Conservation (phyloP, 2,888 invertebrate species). For the Cataglyphis livida region DNA sequence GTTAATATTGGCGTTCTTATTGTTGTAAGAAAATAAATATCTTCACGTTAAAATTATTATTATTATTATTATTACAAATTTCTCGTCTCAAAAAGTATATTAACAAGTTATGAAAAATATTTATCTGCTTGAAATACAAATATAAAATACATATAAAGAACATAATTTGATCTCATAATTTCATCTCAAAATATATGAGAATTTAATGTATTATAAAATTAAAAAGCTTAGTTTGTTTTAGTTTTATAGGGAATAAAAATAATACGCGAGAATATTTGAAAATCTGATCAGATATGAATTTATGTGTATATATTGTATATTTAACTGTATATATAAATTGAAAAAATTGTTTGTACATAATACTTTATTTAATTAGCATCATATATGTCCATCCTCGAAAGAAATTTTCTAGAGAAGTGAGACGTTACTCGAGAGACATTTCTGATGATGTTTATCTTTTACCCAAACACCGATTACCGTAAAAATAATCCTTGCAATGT, state of each 20-base stretch:
- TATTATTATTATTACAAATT: not conserved
- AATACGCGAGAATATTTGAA: not conserved
- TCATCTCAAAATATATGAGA: not conserved
- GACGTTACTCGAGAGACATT: not conserved
- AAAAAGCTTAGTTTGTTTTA: not conserved
- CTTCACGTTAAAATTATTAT: not conserved
- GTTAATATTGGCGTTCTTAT: constrained; percentile 22
- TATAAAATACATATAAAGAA: not conserved
- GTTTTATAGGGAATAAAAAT: not conserved
- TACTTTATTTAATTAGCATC: constrained; percentile 2
- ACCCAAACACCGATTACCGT: not conserved
- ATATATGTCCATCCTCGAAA: constrained; percentile 16
- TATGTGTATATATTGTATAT: not conserved
- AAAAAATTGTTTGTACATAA: constrained; percentile 15
- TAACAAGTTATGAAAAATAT: constrained; percentile 1
- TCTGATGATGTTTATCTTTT: not conserved
- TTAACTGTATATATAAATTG: constrained; percentile 14
- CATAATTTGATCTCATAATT: not conserved
- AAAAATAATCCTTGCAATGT: constrained; percentile 49
- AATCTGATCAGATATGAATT: not conserved
- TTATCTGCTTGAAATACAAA: constrained; percentile 1
- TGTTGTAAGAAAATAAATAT: constrained; percentile 30
- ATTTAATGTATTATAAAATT: not conserved
- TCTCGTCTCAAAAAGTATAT: not conserved
- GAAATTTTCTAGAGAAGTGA: not conserved